Evolutionary conservation across 2,888 invertebrate species (phyloP).

Genomic region (Balanococcus diminutus): DNA sequence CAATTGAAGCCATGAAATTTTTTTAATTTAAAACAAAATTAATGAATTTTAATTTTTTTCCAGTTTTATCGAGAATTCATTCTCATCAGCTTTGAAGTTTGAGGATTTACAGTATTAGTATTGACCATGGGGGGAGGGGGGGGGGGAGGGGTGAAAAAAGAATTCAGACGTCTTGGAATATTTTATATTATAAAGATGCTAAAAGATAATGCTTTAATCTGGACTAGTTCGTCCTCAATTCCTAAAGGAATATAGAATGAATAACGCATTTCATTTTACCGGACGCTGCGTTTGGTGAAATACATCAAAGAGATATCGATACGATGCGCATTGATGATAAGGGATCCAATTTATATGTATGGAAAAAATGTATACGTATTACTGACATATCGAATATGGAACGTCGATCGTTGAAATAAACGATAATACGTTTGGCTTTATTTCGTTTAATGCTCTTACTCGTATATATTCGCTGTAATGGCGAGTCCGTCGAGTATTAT

Average conservation of each 20-base stretch:
- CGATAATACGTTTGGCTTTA: not conserved
- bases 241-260: not conserved
- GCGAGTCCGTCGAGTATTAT: not conserved
- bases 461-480: not conserved
- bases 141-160: too few species aligned
- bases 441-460: not conserved
- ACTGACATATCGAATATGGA: not conserved
- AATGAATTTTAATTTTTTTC: too few species aligned
- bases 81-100: too few species aligned
- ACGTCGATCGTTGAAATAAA: not conserved
- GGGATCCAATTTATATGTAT: slow-evolving; percentile 18
- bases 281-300: not conserved
- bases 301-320: not conserved
- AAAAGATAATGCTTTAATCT: too few species aligned
- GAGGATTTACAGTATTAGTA: too few species aligned
- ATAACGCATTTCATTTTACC: not conserved
- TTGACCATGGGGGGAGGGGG: too few species aligned
- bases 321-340: not conserved
- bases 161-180: too few species aligned
- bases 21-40: too few species aligned
- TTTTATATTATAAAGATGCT: too few species aligned
- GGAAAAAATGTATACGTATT: not conserved
- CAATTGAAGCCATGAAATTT: too few species aligned
- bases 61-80: too few species aligned
- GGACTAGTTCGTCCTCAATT: too few species aligned